phyloP scores from a whole-genome alignment of 2,888 invertebrate species.

The Sepioteuthis lessoniana region DNA sequence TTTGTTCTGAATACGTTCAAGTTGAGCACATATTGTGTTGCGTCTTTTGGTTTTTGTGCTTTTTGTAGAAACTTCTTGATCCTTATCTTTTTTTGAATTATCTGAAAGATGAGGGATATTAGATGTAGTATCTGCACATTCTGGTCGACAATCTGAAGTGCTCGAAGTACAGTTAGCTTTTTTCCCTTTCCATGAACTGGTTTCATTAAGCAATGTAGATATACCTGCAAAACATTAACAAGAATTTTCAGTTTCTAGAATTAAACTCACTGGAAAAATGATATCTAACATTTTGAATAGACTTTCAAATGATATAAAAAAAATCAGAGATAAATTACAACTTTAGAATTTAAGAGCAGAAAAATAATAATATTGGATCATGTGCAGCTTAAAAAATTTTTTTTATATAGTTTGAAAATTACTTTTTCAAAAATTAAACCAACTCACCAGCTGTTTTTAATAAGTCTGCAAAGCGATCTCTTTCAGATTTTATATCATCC shows the following conservation, averaged over 20 bases:
- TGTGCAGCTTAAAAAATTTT: no score
- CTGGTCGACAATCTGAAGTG: constrained; percentile 49
- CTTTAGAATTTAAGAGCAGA: no score
- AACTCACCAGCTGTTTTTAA: constrained; percentile 67
- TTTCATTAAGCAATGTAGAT: constrained; percentile 46
- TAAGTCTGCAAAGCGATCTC: constrained; percentile 66
- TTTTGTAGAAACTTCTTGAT: constrained; percentile 53
- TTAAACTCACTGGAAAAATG: neutral
- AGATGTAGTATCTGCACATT: constrained; percentile 45
- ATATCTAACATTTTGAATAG: neutral
- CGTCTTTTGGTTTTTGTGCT: constrained; percentile 55
- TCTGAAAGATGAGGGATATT: neutral
- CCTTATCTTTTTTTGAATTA: neutral
- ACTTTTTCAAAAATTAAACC: no score
- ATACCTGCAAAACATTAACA: constrained; percentile 50
- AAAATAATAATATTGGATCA: no score
- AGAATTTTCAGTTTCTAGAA: neutral
- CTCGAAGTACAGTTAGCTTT: constrained; percentile 50
- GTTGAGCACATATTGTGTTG: constrained; percentile 61
- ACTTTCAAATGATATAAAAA: neutral
- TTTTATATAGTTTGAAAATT: no score
- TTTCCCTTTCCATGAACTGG: constrained; percentile 49
- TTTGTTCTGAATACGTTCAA: constrained; percentile 54
- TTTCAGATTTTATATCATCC: constrained; percentile 62
- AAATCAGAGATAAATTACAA: neutral